A percentile compares a stretch with the other conserved stretches of the same genome.
phyloP scores from a whole-genome alignment of 2,888 invertebrate genomes.

The Philhelius pedissequus region DNA sequence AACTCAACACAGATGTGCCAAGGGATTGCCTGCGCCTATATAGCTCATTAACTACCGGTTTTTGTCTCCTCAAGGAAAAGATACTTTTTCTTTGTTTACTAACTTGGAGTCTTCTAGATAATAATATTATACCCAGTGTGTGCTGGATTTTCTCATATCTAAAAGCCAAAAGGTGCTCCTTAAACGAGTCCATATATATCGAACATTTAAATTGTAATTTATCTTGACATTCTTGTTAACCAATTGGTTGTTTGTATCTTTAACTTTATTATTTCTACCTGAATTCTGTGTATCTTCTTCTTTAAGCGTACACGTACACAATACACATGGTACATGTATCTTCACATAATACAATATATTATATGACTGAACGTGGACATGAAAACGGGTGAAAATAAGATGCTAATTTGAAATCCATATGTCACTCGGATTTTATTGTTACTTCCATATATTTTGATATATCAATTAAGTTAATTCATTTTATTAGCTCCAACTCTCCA shows the following conservation, averaged over 20 bases:
- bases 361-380: background rate
- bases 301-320: background rate
- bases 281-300: background rate
- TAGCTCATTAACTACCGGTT: conserved; percentile 67
- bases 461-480: conserved; percentile 64
- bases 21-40: background rate
- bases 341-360: background rate
- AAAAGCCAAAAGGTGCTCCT: background rate
- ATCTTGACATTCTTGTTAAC: conserved; percentile 68
- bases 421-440: conserved; percentile 64
- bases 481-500: conserved; percentile 13
- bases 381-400: conserved; percentile 23
- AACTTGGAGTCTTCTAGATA: background rate
- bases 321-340: too few species aligned
- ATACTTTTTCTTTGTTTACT: conserved; percentile 32
- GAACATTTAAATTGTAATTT: conserved; percentile 68
- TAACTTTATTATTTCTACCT: conserved; percentile 20
- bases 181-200: background rate
- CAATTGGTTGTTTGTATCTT: conserved; percentile 64
- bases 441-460: conserved; percentile 65
- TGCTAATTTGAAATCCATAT: conserved; percentile 68
- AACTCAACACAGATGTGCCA: background rate
- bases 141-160: background rate
- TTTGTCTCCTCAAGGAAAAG: conserved; percentile 17
- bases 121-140: background rate